A percentile compares a stretch with the other conserved stretches of the same genome.
phyloP scores from a whole-genome alignment of 2,888 invertebrate species.

The Coenonympha glycerion region DNA sequence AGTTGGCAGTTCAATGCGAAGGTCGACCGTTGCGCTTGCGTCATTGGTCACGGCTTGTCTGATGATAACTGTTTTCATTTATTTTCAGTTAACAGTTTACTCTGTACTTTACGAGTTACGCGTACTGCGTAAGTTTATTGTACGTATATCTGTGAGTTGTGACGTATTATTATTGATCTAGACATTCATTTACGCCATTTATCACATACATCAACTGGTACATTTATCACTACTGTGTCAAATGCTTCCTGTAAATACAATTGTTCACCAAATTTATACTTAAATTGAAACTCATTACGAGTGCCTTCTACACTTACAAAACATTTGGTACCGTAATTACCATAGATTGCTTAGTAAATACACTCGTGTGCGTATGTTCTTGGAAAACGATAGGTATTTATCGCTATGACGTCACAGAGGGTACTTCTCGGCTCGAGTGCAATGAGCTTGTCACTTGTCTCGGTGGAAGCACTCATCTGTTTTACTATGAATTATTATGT shows the following conservation, averaged over 20 bases:
- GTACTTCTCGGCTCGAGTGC: background rate
- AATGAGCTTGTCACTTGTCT: background rate
- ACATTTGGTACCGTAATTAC: too few species aligned
- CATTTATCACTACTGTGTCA: too few species aligned
- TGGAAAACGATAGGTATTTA: background rate
- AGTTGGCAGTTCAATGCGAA: conserved; percentile 8
- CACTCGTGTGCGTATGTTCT: background rate
- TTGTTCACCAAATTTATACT: too few species aligned
- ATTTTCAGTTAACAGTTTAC: too few species aligned
- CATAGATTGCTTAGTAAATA: background rate
- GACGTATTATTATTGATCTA: too few species aligned
- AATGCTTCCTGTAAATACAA: too few species aligned
- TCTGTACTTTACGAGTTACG: too few species aligned
- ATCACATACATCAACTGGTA: too few species aligned
- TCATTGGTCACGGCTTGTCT: background rate
- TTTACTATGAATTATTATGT: background rate
- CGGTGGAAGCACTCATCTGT: background rate
- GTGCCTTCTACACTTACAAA: too few species aligned
- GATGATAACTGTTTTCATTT: background rate
- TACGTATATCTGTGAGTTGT: too few species aligned
- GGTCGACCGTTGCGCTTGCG: conserved; percentile 1
- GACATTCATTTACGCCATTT: too few species aligned
- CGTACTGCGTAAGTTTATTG: background rate
- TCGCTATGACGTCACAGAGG: background rate
- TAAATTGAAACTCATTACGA: too few species aligned